phyloP scores from a whole-genome alignment of 2,113 vertebrate genomes.

The Aviceda subcristata region DNA sequence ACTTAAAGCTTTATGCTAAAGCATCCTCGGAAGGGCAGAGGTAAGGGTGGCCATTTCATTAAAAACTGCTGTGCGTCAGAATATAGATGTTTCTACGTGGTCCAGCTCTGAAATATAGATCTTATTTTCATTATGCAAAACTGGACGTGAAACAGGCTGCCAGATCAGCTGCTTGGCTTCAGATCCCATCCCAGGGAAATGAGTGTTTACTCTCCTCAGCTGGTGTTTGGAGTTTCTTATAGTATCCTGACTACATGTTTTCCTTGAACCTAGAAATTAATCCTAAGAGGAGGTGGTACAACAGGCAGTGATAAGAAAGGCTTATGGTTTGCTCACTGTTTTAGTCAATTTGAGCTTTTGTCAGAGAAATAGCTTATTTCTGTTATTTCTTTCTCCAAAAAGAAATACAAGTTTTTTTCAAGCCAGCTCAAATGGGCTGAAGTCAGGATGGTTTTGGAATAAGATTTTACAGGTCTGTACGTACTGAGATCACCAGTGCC shows the following conservation, averaged over 20 bases:
- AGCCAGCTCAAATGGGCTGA: not conserved
- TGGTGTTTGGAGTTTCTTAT: not conserved
- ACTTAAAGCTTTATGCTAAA: not conserved
- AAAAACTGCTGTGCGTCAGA: not conserved
- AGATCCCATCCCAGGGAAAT: not conserved
- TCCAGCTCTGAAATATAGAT: not conserved
- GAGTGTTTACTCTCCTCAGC: not conserved
- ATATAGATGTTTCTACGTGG: not conserved
- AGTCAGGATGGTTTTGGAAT: not conserved
- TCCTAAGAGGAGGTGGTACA: not conserved
- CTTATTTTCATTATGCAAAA: not conserved
- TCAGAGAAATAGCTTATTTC: not conserved
- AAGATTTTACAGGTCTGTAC: not conserved
- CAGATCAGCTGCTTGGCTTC: not conserved
- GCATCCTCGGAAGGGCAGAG: not conserved
- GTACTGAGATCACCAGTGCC: not conserved
- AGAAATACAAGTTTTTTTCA: not conserved
- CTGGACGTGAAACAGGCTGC: not conserved
- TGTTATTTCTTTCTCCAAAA: not conserved
- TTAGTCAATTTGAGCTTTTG: not conserved
- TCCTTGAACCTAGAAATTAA: not conserved
- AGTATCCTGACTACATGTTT: not conserved
- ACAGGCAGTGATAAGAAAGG: not conserved
- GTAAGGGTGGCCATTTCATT: not conserved
- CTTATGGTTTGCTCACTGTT: not conserved